A percentile compares a stretch with the other conserved stretches of the same genome.
phyloP scores from a whole-genome alignment of 2,888 invertebrate species.

The Nymphalis urticae region DNA sequence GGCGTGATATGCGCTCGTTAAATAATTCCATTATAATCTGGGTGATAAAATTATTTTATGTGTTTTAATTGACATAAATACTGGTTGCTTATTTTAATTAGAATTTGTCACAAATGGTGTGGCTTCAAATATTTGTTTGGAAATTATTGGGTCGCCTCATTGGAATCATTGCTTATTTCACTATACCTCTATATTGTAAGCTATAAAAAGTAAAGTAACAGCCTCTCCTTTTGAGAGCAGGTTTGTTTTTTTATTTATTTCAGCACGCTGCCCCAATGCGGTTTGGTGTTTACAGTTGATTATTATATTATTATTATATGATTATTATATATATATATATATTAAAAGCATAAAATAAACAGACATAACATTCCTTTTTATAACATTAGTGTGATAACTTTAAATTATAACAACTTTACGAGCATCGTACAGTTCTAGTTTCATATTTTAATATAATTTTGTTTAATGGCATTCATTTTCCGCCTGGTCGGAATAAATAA shows the following conservation, averaged over 20 bases:
- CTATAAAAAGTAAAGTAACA: too few species aligned
- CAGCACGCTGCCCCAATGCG: too few species aligned
- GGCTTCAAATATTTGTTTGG: too few species aligned
- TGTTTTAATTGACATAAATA: background rate
- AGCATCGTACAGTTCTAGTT: constrained; percentile 8
- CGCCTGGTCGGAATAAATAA: background rate
- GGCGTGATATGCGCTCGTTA: background rate
- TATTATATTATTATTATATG: too few species aligned
- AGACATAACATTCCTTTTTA: background rate
- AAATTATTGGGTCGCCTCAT: too few species aligned
- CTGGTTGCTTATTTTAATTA: background rate
- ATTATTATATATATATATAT: too few species aligned
- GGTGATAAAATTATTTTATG: background rate
- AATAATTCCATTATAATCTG: background rate
- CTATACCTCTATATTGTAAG: too few species aligned
- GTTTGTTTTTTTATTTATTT: too few species aligned
- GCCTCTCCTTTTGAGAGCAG: too few species aligned
- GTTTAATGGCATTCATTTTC: constrained; percentile 20
- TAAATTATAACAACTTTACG: constrained; percentile 6
- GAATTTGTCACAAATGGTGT: too few species aligned
- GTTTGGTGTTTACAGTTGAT: too few species aligned
- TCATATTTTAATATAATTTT: constrained; percentile 12
- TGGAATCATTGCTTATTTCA: too few species aligned
- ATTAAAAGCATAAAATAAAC: background rate
- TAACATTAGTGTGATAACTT: background rate